A percentile compares a stretch with the other conserved stretches of the same genome.
These are phyloP conservation scores for Lepidothrix coronata DNA, from an alignment of 2,113 vertebrate genomes.

Conservation along the genomic window DNA sequence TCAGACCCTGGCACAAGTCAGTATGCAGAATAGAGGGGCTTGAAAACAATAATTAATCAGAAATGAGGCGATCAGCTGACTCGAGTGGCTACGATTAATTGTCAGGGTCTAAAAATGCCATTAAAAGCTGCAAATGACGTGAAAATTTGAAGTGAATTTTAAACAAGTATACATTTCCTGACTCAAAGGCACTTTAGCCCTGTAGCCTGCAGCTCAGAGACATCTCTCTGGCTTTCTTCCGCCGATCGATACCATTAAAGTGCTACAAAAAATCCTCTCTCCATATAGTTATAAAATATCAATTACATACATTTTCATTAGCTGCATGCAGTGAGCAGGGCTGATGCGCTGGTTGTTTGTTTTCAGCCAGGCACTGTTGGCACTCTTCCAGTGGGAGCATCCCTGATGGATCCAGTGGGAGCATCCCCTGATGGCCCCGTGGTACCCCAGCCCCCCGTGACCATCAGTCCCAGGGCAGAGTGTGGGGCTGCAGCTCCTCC, in stretches of 20 bases:
- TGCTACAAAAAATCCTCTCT: slow-evolving; percentile 58
- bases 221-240: slow-evolving; percentile 64
- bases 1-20: not conserved
- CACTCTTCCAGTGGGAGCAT: slow-evolving; percentile 19
- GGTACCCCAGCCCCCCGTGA: too few species aligned
- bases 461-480: not conserved
- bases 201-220: slow-evolving; percentile 28
- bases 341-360: slow-evolving; percentile 63
- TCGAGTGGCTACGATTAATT: slow-evolving; percentile 12
- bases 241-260: slow-evolving; percentile 75
- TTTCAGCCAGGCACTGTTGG: slow-evolving; percentile 52
- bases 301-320: slow-evolving; percentile 80
- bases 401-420: not conserved
- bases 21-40: not conserved
- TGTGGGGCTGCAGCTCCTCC: not conserved
- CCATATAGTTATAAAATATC: slow-evolving; percentile 78
- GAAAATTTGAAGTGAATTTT: slow-evolving; percentile 69
- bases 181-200: slow-evolving; percentile 56
- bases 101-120: slow-evolving; percentile 21
- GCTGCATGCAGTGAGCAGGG: slow-evolving; percentile 69
- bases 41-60: slow-evolving; percentile 50
- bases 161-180: slow-evolving; percentile 60
- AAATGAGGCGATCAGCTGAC: slow-evolving; percentile 32
- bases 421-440: not conserved
- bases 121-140: slow-evolving; percentile 67